Evolutionary conservation across 2,113 vertebrate species (phyloP).

Genomic region (Thomomys bottae): DNA sequence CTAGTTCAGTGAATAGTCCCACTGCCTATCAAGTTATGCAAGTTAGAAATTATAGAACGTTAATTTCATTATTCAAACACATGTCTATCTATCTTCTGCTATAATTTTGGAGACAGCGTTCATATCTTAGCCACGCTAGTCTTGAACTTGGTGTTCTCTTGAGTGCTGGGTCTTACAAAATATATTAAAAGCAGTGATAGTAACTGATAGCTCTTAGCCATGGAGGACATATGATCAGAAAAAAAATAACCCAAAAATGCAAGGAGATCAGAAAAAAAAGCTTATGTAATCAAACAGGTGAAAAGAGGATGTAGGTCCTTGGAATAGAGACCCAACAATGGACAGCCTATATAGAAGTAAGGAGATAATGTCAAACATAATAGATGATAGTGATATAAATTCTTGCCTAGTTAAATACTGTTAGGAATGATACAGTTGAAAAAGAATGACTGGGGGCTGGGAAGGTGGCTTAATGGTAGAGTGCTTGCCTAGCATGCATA

Average conservation of each 20-base stretch:
- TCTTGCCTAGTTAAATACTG: neutral
- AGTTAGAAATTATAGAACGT: slow-evolving; percentile 1
- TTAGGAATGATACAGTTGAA: neutral
- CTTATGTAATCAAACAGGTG: neutral
- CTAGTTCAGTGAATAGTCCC: slow-evolving; percentile 4
- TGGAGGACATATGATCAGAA: neutral
- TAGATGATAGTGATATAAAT: neutral
- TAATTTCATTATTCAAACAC: neutral
- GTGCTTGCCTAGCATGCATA: no score
- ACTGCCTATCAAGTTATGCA: neutral
- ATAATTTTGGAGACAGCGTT: no score
- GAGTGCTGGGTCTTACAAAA: neutral
- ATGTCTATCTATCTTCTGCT: no score
- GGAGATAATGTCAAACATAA: slow-evolving; percentile 7
- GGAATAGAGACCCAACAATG: neutral
- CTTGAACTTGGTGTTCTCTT: no score
- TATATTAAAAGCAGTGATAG: neutral
- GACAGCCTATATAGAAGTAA: neutral
- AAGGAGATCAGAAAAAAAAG: neutral
- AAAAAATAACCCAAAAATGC: neutral
- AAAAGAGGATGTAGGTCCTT: neutral
- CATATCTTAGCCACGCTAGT: no score
- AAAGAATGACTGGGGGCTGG: neutral
- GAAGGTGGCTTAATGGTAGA: no score
- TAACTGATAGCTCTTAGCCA: neutral